Percentiles rank a stretch among this genome's conserved stretches.
Conservation (phyloP, 2,888 invertebrate species). For the Calameuta filiformis region DNA sequence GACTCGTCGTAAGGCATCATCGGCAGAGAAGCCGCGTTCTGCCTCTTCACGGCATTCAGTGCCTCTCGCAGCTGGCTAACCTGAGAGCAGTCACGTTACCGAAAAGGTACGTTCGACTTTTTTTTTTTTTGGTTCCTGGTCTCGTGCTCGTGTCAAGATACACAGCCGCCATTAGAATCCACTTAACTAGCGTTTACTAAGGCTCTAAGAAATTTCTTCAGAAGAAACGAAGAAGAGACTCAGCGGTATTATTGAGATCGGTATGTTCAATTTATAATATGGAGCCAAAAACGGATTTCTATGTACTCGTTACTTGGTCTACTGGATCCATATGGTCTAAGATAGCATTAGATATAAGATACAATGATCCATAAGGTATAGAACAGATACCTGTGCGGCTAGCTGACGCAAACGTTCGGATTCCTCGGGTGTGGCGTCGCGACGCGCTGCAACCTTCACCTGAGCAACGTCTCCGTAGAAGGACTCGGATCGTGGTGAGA, state of each 20-base stretch:
- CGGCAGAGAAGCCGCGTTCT: slow-evolving; percentile 58
- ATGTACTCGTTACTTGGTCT: background rate
- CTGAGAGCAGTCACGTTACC: slow-evolving; percentile 48
- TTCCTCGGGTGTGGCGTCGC: slow-evolving; percentile 87
- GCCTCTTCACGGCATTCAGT: slow-evolving; percentile 64
- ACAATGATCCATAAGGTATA: background rate
- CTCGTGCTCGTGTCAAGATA: background rate
- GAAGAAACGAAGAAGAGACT: background rate
- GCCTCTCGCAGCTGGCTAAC: slow-evolving; percentile 66
- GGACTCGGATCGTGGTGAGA: slow-evolving; percentile 91
- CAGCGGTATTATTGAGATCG: background rate
- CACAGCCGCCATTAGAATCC: background rate
- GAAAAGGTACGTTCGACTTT: slow-evolving; percentile 17
- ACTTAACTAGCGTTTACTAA: background rate
- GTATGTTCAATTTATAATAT: background rate
- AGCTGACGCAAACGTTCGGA: slow-evolving; percentile 87
- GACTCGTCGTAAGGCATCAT: slow-evolving; percentile 61
- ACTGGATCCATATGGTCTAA: background rate
- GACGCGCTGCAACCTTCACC: slow-evolving; percentile 92
- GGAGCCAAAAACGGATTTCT: background rate
- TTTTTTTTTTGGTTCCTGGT: background rate
- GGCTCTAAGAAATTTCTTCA: background rate
- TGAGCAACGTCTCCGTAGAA: slow-evolving; percentile 94
- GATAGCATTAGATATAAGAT: background rate
- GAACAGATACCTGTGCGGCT: slow-evolving; percentile 77